Conservation (phyloP, 2,888 invertebrate species). For the Tenthredo livida region DNA sequence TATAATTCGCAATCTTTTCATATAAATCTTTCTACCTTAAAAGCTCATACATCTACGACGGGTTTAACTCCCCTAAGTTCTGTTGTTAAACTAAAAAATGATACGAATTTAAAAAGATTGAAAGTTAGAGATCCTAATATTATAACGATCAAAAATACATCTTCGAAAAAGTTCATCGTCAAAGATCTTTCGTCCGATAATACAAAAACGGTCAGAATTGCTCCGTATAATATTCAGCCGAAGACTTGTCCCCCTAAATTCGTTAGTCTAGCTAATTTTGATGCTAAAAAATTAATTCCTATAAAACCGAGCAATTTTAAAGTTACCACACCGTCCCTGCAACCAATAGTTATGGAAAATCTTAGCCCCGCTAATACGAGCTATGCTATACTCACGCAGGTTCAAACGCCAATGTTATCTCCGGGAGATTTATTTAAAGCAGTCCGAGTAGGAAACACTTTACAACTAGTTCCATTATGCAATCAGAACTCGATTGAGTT, state of each 20-base stretch:
- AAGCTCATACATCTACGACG: constrained; percentile 8
- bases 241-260: constrained; percentile 61
- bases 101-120: constrained; percentile 6
- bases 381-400: constrained; percentile 64
- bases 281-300: constrained; percentile 67
- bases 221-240: constrained; percentile 61
- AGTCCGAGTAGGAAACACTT: constrained; percentile 69
- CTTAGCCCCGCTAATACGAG: constrained; percentile 56
- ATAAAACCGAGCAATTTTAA: constrained; percentile 64
- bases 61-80: not conserved
- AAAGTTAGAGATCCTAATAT: constrained; percentile 37
- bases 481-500: constrained; percentile 55
- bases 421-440: constrained; percentile 70
- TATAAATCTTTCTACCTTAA: not conserved
- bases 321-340: constrained; percentile 61
- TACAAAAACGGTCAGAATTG: constrained; percentile 56
- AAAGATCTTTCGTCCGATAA: constrained; percentile 39
- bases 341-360: constrained; percentile 58
- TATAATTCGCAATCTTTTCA: not conserved
- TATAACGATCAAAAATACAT: constrained; percentile 52
- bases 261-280: constrained; percentile 64
- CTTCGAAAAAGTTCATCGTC: constrained; percentile 55
- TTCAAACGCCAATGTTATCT: constrained; percentile 64
- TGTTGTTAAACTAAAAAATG: not conserved
- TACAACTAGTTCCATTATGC: constrained; percentile 68